These are phyloP conservation scores for Prorops nasuta DNA, from an alignment of 1,140 invertebrate species.

Conservation along the genomic window DNA sequence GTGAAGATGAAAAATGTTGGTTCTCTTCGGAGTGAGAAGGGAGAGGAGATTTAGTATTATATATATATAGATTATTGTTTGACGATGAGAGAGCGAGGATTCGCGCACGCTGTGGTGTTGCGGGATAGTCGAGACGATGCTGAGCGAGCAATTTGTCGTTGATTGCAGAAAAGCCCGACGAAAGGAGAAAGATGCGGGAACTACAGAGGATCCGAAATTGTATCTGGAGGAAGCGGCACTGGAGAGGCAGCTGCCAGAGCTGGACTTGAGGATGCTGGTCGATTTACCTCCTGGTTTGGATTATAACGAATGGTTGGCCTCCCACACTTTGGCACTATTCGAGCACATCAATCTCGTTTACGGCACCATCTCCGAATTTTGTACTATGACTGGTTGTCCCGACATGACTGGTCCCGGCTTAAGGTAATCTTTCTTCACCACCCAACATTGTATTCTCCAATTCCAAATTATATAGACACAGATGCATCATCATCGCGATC, in stretches of 20 bases:
- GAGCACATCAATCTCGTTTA: slow-evolving; percentile 98
- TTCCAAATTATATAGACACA: background rate
- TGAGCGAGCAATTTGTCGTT: background rate
- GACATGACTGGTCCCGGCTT: slow-evolving; percentile 94
- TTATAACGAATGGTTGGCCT: slow-evolving; percentile 98
- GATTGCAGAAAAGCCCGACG: slow-evolving; percentile 90
- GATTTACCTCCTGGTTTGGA: slow-evolving; percentile 91
- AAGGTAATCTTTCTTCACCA: slow-evolving; percentile 61
- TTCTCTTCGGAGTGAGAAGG: no score
- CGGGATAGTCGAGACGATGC: no score
- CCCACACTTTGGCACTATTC: slow-evolving; percentile 96
- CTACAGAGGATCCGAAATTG: slow-evolving; percentile 85
- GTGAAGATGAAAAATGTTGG: no score
- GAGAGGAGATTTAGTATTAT: no score
- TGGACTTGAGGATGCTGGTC: slow-evolving; percentile 88
- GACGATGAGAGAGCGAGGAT: no score
- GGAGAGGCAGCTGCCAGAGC: slow-evolving; percentile 88
- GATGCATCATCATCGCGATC: background rate
- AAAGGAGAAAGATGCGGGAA: slow-evolving; percentile 87
- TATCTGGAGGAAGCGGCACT: slow-evolving; percentile 92
- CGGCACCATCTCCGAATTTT: slow-evolving; percentile 97
- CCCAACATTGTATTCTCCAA: slow-evolving; percentile 3
- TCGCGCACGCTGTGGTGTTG: no score
- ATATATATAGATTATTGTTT: no score
- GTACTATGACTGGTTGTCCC: slow-evolving; percentile 88